A percentile compares a stretch with the other conserved stretches of the same genome.
Conservation (phyloP, 30 jellyfish, hydroid and myxozoan genomes). For the Cassiopea xamachana region DNA sequence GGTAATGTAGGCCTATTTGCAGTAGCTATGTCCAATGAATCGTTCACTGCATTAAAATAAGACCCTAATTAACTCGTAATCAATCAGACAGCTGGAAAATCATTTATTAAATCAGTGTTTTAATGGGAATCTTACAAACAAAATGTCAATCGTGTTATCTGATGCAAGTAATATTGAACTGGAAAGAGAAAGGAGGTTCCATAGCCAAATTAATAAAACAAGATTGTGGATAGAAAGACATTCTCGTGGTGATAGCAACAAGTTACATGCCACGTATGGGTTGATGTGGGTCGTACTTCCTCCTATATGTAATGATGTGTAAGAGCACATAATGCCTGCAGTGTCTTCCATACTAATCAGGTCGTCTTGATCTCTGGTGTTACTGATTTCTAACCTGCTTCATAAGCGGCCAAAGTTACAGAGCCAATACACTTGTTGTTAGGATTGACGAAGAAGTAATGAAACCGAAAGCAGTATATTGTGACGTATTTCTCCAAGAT, state of each 20-base stretch:
- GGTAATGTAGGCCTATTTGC: background rate
- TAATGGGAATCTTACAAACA: conserved; percentile 17
- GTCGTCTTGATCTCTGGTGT: no score
- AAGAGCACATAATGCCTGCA: no score
- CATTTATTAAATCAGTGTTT: conserved; percentile 8
- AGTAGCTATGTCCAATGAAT: background rate
- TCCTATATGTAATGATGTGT: no score
- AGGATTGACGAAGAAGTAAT: no score
- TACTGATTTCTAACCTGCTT: no score
- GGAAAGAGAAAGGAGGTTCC: background rate
- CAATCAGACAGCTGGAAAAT: conserved; percentile 41
- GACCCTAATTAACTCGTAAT: conserved; percentile 12
- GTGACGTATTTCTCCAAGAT: no score
- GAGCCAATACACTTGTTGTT: no score
- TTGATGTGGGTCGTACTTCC: no score
- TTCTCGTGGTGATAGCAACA: background rate
- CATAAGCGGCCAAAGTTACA: no score
- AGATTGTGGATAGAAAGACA: background rate
- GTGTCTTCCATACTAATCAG: no score
- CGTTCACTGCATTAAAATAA: background rate
- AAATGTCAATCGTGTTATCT: background rate
- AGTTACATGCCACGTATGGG: background rate
- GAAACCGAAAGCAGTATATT: no score
- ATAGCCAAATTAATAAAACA: background rate
- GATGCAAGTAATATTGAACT: background rate